Evolutionary conservation across 2,113 vertebrate genomes (phyloP), one percentile per base, ranked within the genome.

Genomic region (Globicephala melas): DNA sequence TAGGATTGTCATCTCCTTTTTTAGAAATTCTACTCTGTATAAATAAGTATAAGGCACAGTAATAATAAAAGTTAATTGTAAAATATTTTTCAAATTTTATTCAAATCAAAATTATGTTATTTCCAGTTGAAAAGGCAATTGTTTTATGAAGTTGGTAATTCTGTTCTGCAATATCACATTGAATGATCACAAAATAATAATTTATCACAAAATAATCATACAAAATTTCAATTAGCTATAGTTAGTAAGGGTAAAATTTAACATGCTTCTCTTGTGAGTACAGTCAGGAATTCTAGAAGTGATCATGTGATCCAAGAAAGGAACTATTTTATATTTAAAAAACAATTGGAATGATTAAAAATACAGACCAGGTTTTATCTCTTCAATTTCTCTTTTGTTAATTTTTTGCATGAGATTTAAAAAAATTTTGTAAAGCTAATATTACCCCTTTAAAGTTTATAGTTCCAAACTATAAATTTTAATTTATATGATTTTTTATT

Each of bases 121-220:
- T 87, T 97, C 0, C 38, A 55, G 62, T 97, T 91, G 58, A 65
- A 71, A 76, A 93, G n/a, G 14, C 85, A 97, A 63, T 14, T 68
- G 83, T 76, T 76, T 94, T 86, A 3, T 89, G 90, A 74, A 60
- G 10, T 50, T 90, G 53, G 15, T 93, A 86, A 82, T 62, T 94
- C 41, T 93, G 13, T 55, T 26, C 28, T 21, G 0, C 33, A 92
- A 33, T 79, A 21, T 3, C 1, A 41, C 1, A 14, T 93, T 41
- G 36, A 36, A 44, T 77, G 36, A 62, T 53, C n/a, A 79, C 3
- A 74, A 83, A 82, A 89, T 93, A 47, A 77, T 65, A 84, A 68
- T 79, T 74, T 47, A 79, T 91, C 38, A 44, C 65, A 86, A 76
- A 88, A 65, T 25, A 81, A 85, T 17, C 0, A 44, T 62, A 73